A percentile compares a stretch with the other conserved stretches of the same genome.
These are phyloP conservation scores for Drymonia ruficornis DNA, from an alignment of 2,888 invertebrate genomes.

Conservation along the genomic window DNA sequence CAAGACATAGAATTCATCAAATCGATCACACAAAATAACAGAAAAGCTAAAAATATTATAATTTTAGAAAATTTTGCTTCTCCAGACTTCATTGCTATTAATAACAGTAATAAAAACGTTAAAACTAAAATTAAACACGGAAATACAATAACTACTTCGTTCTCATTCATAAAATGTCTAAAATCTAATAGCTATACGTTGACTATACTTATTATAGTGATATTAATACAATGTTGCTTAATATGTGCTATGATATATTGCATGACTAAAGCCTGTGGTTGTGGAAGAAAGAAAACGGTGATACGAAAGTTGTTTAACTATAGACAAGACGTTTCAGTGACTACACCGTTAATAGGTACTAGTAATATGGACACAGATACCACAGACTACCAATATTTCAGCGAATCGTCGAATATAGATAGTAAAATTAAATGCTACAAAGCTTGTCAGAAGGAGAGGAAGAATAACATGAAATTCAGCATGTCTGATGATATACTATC, in stretches of 20 bases:
- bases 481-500: conserved; percentile 75
- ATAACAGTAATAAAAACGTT: not conserved
- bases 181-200: conserved; percentile 46
- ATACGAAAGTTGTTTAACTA: conserved; percentile 64
- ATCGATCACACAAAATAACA: conserved; percentile 33
- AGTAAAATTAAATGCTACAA: conserved; percentile 71
- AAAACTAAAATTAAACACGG: not conserved
- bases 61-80: conserved; percentile 39
- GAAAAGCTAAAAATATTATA: conserved; percentile 53
- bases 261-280: conserved; percentile 44
- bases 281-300: conserved; percentile 48
- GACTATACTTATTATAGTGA: conserved; percentile 42
- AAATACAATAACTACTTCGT: conserved; percentile 11
- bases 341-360: conserved; percentile 68
- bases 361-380: conserved; percentile 71
- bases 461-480: conserved; percentile 52
- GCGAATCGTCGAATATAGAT: conserved; percentile 61
- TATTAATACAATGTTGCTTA: conserved; percentile 58
- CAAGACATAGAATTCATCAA: conserved; percentile 60
- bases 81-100: not conserved
- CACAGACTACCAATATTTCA: conserved; percentile 58
- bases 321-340: conserved; percentile 67
- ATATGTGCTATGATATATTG: conserved; percentile 62
- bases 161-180: not conserved
- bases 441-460: conserved; percentile 63